Evolutionary conservation across 2,797 vertebrate species (phyloP).

Genomic region (Chiroxiphia lanceolata): DNA sequence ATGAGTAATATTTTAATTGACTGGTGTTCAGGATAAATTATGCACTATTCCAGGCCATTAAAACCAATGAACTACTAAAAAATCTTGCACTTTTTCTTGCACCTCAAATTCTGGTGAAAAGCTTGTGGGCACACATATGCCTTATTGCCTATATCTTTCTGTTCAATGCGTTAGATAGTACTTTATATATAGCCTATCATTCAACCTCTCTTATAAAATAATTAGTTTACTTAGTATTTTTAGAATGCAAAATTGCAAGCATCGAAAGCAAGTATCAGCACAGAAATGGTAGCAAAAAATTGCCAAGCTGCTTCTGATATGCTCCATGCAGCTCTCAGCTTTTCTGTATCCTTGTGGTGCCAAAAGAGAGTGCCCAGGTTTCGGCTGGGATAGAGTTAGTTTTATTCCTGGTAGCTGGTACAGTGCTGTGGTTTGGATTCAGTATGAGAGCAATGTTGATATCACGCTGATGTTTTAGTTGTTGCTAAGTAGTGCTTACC

Average conservation of each 20-base stretch:
- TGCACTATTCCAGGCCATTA: not conserved
- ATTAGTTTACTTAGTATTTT: not conserved
- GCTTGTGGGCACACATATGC: not conserved
- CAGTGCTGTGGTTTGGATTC: not conserved
- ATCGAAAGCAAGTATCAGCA: not conserved
- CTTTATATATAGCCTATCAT: not conserved
- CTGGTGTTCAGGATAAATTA: not conserved
- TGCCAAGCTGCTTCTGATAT: not conserved
- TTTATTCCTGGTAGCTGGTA: not conserved
- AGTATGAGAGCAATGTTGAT: not conserved
- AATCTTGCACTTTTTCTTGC: not conserved
- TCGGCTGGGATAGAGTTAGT: not conserved
- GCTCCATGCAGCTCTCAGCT: accelerated
- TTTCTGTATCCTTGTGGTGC: not conserved
- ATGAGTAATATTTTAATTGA: not conserved
- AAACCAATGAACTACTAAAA: not conserved
- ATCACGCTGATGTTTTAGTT: not conserved
- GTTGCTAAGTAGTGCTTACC: not conserved
- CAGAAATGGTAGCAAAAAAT: not conserved
- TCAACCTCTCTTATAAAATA: not conserved
- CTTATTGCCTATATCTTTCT: not conserved
- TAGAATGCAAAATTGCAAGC: not conserved
- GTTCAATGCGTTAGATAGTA: not conserved
- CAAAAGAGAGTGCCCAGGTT: not conserved
- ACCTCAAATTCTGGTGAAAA: not conserved